These are phyloP conservation scores for Aphodius sticticus DNA, from an alignment of 2,888 invertebrate genomes.

Conservation along the genomic window DNA sequence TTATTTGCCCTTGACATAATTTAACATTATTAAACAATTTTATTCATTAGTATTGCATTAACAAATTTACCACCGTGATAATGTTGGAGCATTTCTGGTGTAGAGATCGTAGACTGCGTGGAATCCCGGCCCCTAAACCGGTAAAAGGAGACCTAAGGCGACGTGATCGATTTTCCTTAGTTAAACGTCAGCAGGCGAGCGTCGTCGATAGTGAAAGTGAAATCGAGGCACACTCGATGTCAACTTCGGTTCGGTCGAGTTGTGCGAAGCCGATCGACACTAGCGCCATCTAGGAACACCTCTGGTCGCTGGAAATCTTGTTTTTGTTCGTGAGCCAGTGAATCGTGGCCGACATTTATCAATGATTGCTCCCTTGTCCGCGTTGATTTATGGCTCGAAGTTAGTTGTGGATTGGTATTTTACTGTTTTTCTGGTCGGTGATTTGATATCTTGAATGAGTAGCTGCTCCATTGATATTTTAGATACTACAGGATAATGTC, in stretches of 20 bases:
- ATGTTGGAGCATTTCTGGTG: neutral
- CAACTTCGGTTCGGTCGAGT: neutral
- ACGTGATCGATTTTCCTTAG: neutral
- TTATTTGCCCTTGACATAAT: too few species aligned
- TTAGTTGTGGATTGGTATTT: neutral
- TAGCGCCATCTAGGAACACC: neutral
- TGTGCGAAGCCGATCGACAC: neutral
- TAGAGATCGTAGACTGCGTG: neutral
- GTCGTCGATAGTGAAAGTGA: neutral
- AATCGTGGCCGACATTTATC: neutral
- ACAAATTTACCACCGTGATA: too few species aligned
- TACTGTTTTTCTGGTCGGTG: neutral
- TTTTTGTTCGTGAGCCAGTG: neutral
- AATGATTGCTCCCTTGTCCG: neutral
- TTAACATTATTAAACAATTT: too few species aligned
- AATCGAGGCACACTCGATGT: neutral
- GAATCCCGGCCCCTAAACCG: neutral
- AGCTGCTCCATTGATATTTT: too few species aligned
- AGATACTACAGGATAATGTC: too few species aligned
- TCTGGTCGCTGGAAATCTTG: neutral
- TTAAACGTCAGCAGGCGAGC: neutral
- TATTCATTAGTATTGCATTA: too few species aligned
- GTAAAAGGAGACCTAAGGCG: neutral
- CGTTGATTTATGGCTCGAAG: neutral
- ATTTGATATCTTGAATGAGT: neutral